A percentile compares a stretch with the other conserved stretches of the same genome.
Conservation (phyloP, 2,888 invertebrate genomes). For the Drosophila paranaensis region DNA sequence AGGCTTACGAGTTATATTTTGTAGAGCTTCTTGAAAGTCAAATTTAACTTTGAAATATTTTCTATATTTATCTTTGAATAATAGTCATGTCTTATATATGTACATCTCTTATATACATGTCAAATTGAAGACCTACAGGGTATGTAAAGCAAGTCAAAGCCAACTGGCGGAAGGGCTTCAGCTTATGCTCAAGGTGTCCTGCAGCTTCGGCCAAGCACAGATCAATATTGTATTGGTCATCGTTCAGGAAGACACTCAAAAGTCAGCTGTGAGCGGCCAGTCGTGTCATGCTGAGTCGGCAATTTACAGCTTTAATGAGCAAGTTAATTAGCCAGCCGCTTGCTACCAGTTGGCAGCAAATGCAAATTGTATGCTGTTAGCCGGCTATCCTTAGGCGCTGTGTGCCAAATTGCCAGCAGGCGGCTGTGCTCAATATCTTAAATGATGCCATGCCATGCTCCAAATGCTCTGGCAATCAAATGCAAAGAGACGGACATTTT, state of each 20-base stretch:
- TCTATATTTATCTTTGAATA: neutral
- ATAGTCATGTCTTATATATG: too few species aligned
- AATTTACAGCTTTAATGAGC: slow-evolving; percentile 65
- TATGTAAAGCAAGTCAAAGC: neutral
- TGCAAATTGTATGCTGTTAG: slow-evolving; percentile 40
- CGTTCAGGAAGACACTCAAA: slow-evolving; percentile 22
- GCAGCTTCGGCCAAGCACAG: neutral
- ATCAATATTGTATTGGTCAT: slow-evolving; percentile 16
- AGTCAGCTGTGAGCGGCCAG: slow-evolving; percentile 39
- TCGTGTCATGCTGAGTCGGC: slow-evolving; percentile 62
- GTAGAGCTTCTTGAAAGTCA: too few species aligned
- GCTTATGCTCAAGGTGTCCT: slow-evolving; percentile 8
- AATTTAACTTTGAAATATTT: neutral
- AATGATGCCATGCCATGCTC: slow-evolving; percentile 18
- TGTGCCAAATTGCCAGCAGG: slow-evolving; percentile 38
- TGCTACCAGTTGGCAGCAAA: slow-evolving; percentile 11
- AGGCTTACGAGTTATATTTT: too few species aligned
- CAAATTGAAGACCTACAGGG: neutral
- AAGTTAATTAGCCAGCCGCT: slow-evolving; percentile 59
- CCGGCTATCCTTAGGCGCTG: slow-evolving; percentile 3
- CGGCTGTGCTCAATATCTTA: slow-evolving; percentile 20
- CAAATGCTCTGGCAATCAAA: slow-evolving; percentile 42
- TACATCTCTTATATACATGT: too few species aligned
- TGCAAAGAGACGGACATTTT: slow-evolving; percentile 44
- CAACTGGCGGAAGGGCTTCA: neutral